These are phyloP conservation scores for Zonitis immaculata DNA, from an alignment of 2,888 invertebrate genomes.

Conservation along the genomic window DNA sequence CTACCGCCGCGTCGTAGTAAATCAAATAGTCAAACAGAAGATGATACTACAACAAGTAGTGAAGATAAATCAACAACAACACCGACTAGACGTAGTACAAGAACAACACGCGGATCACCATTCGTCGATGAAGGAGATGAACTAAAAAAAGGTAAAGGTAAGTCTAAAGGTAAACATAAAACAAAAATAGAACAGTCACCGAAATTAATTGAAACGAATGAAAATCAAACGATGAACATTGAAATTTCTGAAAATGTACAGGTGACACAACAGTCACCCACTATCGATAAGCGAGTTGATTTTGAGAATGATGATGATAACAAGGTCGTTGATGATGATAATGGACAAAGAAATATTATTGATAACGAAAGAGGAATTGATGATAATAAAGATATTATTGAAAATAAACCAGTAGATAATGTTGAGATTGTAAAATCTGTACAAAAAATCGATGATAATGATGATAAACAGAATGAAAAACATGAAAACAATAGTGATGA, in stretches of 20 bases:
- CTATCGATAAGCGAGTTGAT: conserved; percentile 41
- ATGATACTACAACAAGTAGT: conserved; percentile 46
- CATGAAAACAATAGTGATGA: conserved; percentile 9
- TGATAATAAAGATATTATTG: conserved; percentile 20
- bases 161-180: conserved; percentile 49
- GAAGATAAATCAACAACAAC: conserved; percentile 46
- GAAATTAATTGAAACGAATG: conserved; percentile 32
- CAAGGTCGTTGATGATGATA: conserved; percentile 18
- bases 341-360: conserved; percentile 3
- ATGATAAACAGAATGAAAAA: conserved; percentile 12
- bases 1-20: conserved; percentile 50
- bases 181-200: conserved; percentile 42
- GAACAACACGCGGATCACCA: conserved; percentile 38
- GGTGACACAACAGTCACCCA: conserved; percentile 47
- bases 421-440: neutral
- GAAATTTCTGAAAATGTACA: conserved; percentile 47
- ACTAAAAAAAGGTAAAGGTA: conserved; percentile 46
- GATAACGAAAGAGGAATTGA: conserved; percentile 5
- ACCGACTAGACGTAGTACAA: conserved; percentile 40
- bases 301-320: conserved; percentile 25
- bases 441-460: conserved; percentile 5
- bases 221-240: conserved; percentile 38
- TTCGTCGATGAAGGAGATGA: conserved; percentile 36
- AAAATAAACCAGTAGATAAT: too few species aligned
- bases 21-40: conserved; percentile 53